A percentile compares a stretch with the other conserved stretches of the same genome.
Evolutionary conservation across 2,113 vertebrate genomes (phyloP).

Genomic region (Pluvialis apricaria): DNA sequence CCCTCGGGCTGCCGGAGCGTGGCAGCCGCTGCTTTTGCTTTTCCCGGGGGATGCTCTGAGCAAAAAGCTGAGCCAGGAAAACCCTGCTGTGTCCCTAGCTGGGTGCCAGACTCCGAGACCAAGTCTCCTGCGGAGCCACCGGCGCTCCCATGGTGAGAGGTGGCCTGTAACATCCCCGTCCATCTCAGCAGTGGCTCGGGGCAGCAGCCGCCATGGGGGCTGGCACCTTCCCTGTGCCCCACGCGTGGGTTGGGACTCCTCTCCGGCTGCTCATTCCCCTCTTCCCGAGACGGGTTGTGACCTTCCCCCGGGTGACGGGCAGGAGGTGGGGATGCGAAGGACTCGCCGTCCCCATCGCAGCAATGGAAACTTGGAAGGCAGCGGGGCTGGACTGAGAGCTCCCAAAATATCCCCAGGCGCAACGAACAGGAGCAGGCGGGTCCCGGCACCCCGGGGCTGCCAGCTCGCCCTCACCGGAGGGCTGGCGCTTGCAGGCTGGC

Average conservation of each 20-base stretch:
- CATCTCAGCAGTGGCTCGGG: neutral
- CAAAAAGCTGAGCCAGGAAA: neutral
- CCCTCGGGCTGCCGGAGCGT: neutral
- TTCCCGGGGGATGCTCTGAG: neutral
- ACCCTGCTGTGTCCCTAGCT: neutral
- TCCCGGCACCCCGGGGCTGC: neutral
- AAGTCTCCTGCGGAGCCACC: neutral
- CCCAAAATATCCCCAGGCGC: neutral
- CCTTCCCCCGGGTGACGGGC: accelerated
- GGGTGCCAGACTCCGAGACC: neutral
- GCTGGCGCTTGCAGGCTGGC: accelerated
- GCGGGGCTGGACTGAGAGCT: neutral
- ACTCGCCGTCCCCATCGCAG: neutral
- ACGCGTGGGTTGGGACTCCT: neutral
- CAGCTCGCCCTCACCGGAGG: neutral
- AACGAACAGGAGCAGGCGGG: neutral
- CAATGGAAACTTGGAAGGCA: neutral
- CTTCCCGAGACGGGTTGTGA: neutral
- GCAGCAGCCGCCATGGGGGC: neutral
- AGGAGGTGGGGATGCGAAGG: neutral
- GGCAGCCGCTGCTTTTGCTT: neutral
- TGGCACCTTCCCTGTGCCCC: neutral
- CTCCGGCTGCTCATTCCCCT: neutral
- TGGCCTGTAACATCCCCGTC: neutral
- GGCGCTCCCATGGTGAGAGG: accelerated